A percentile compares a stretch with the other conserved stretches of the same genome.
Evolutionary conservation across 2,797 vertebrate genomes (phyloP).

Genomic region (Pampus argenteus): DNA sequence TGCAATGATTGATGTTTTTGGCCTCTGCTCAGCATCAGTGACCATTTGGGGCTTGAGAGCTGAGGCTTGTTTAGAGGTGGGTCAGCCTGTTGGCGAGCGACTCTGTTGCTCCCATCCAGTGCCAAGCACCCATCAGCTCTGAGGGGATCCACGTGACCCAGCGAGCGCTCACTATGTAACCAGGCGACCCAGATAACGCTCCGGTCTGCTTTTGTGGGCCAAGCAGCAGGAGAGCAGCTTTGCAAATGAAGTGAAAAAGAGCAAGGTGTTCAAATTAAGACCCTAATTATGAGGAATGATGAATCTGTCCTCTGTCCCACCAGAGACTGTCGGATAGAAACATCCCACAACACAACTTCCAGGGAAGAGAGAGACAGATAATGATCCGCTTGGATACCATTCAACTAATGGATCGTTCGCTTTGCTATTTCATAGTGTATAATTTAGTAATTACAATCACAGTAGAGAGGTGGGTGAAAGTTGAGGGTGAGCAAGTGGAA

Average conservation of each 20-base stretch:
- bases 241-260: constrained; percentile 72
- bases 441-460: constrained; percentile 23
- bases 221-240: constrained; percentile 77
- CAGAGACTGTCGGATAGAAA: constrained; percentile 40
- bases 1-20: constrained; percentile 62
- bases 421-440: neutral
- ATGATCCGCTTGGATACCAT: constrained; percentile 11
- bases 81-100: constrained; percentile 38
- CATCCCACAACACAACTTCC: constrained; percentile 31
- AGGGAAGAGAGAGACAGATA: constrained; percentile 15
- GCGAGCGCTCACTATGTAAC: constrained; percentile 38
- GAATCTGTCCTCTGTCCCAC: constrained; percentile 66
- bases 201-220: constrained; percentile 77
- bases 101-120: constrained; percentile 28
- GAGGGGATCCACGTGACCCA: constrained; percentile 60
- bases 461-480: constrained; percentile 19
- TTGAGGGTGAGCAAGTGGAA: constrained; percentile 5
- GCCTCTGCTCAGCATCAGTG: constrained; percentile 43
- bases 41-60: constrained; percentile 39
- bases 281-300: constrained; percentile 76
- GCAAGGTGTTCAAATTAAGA: constrained; percentile 79
- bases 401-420: neutral
- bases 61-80: constrained; percentile 40
- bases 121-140: constrained; percentile 54
- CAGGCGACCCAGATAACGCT: constrained; percentile 74